A percentile compares a stretch with the other conserved stretches of the same genome.
phyloP scores from a whole-genome alignment of 2,113 vertebrate genomes.

The Pogona vitticeps region DNA sequence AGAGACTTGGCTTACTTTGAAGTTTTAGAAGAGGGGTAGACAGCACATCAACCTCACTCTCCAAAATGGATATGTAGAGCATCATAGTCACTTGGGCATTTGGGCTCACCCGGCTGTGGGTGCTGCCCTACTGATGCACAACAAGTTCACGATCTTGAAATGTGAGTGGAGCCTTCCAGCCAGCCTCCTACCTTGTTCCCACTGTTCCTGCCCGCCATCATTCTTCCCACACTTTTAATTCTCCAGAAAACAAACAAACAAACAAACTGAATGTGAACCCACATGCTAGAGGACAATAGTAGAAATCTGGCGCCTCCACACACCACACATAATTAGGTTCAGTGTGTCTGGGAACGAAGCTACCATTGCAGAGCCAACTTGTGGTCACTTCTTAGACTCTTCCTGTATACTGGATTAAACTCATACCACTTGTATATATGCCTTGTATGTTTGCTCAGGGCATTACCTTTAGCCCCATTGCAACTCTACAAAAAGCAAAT shows the following conservation, averaged over 20 bases:
- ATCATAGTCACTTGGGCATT: background rate
- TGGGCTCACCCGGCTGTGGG: background rate
- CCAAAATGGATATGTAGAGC: background rate
- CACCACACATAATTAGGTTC: background rate
- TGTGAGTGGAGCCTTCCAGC: background rate
- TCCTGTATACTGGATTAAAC: background rate
- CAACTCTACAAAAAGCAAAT: background rate
- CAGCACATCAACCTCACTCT: background rate
- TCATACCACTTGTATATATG: background rate
- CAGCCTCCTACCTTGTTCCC: background rate
- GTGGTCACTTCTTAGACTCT: background rate
- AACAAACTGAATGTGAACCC: background rate
- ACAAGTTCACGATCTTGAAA: background rate
- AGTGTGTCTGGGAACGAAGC: background rate
- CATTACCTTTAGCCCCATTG: background rate
- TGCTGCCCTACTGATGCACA: background rate
- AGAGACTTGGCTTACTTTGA: background rate
- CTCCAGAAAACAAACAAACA: background rate
- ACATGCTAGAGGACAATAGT: background rate
- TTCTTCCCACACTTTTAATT: conserved; percentile 1
- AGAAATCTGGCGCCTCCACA: background rate
- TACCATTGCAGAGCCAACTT: background rate
- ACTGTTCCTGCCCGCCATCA: background rate
- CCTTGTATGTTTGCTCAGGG: background rate
- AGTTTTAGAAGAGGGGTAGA: background rate